Evolutionary conservation across 2,113 vertebrate genomes (phyloP).

Genomic region (Corythornis cristatus): DNA sequence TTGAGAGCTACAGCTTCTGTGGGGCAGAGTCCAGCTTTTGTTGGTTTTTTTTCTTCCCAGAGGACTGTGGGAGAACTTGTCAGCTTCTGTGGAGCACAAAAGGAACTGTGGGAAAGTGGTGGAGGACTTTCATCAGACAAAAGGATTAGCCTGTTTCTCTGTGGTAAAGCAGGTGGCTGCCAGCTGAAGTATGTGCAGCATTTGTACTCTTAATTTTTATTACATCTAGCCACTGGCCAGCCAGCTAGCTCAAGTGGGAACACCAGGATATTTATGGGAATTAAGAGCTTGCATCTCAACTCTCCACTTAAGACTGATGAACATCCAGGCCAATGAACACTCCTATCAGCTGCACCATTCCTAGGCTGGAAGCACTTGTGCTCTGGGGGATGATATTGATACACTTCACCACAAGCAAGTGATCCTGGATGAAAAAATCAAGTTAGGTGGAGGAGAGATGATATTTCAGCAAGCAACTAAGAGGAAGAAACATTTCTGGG

Average conservation of each 20-base stretch:
- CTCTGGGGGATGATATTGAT: background rate
- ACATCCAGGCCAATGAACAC: background rate
- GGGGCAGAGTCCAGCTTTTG: background rate
- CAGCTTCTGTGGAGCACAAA: background rate
- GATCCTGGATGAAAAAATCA: background rate
- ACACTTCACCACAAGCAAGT: background rate
- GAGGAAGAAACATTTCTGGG: background rate
- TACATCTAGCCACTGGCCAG: constrained; percentile 5
- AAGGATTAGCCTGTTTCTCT: constrained; percentile 49
- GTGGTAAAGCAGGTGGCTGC: constrained; percentile 51
- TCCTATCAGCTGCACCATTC: background rate
- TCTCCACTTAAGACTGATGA: constrained; percentile 19
- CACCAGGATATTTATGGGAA: constrained; percentile 18
- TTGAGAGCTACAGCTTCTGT: background rate
- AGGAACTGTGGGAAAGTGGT: constrained; percentile 62
- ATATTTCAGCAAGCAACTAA: background rate
- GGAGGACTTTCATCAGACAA: constrained; percentile 54
- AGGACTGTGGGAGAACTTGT: background rate
- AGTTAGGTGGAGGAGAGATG: background rate
- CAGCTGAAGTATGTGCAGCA: constrained; percentile 49
- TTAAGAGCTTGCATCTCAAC: constrained; percentile 8
- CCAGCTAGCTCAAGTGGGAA: constrained; percentile 29
- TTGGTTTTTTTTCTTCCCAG: background rate
- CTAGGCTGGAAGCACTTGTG: background rate
- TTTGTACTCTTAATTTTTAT: constrained; percentile 56